phyloP scores from a whole-genome alignment of 64 coral and sea anemone genomes.

The Pocillopora damicornis region DNA sequence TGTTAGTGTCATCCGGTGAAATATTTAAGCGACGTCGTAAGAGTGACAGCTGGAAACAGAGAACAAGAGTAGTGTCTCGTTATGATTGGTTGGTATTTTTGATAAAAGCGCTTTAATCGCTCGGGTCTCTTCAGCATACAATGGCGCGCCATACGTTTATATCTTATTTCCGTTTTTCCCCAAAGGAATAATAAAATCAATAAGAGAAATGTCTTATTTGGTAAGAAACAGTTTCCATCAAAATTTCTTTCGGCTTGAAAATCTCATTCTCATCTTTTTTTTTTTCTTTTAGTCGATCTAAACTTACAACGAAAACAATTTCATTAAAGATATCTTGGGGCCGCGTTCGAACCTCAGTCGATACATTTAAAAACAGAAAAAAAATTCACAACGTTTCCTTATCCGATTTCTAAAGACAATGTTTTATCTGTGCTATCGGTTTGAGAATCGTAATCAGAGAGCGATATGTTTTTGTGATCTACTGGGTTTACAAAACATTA shows the following conservation, averaged over 20 bases:
- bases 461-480: not conserved
- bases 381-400: not conserved
- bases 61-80: not conserved
- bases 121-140: not conserved
- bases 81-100: not conserved
- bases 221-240: not conserved
- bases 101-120: conserved; percentile 31
- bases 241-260: not conserved
- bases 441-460: not conserved
- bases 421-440: not conserved
- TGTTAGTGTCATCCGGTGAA: not conserved
- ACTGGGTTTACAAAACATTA: not conserved
- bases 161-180: conserved; percentile 16
- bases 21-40: not conserved
- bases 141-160: not conserved
- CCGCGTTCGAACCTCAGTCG: not conserved
- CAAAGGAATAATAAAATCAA: not conserved
- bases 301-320: too few species aligned
- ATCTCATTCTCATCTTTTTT: not conserved
- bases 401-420: not conserved
- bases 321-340: too few species aligned
- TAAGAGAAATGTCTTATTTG: not conserved
- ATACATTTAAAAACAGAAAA: not conserved
- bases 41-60: conserved; percentile 8
- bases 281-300: too few species aligned